Conservation (phyloP, 1,140 invertebrate species). For the Akabosia matsudoensis region DNA sequence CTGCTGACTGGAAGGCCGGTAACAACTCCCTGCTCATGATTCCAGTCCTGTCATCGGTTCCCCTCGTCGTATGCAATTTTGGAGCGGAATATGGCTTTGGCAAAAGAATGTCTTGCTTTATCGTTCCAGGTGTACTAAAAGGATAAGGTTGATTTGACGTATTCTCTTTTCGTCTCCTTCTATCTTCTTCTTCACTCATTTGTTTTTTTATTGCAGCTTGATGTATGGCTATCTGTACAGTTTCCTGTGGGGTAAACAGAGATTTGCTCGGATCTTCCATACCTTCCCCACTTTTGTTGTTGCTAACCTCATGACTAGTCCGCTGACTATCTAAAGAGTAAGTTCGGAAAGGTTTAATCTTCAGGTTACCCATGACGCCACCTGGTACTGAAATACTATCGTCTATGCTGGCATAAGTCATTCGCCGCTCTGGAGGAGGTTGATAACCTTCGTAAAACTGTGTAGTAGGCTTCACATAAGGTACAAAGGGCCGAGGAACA, state of each 20-base stretch:
- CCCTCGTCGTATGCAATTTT: neutral
- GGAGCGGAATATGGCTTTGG: neutral
- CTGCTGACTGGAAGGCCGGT: neutral
- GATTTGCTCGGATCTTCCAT: conserved; percentile 48
- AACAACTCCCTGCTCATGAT: neutral
- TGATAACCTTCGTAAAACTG: conserved; percentile 14
- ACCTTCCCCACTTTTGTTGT: neutral
- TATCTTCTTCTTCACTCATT: conserved; percentile 50
- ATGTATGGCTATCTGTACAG: conserved; percentile 53
- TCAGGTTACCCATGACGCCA: neutral
- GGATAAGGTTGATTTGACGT: conserved; percentile 25
- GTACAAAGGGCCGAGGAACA: conserved; percentile 22
- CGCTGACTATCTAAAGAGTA: neutral
- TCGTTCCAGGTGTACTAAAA: too few species aligned
- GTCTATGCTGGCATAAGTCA: conserved; percentile 23
- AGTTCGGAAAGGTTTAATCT: neutral
- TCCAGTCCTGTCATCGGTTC: too few species aligned
- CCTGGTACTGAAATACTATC: conserved; percentile 6
- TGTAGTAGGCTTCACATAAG: neutral
- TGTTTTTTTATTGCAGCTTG: conserved; percentile 55
- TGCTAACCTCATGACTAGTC: neutral
- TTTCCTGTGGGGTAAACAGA: conserved; percentile 52
- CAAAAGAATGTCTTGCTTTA: neutral
- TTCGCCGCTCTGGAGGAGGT: conserved; percentile 16
- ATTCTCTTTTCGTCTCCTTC: conserved; percentile 36